phyloP scores from a whole-genome alignment of 2,113 vertebrate species.

The Clarias gariepinus region DNA sequence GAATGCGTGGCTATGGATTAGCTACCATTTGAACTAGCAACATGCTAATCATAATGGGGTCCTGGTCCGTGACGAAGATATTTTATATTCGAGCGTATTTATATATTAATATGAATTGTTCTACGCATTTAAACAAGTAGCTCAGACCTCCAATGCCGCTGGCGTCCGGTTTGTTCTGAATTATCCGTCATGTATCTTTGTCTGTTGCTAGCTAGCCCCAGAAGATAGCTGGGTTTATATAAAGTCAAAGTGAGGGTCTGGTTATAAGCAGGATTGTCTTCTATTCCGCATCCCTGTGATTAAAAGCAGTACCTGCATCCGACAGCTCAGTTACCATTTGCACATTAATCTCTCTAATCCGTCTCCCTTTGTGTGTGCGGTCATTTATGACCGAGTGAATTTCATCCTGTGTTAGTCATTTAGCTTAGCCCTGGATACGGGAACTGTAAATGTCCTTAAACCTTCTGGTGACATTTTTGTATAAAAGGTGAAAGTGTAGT shows the following conservation, averaged over 20 bases:
- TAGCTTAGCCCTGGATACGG: not conserved
- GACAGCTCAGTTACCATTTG: not conserved
- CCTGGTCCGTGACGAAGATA: not conserved
- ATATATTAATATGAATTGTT: not conserved
- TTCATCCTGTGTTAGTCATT: not conserved
- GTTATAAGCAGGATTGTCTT: not conserved
- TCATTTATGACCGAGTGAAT: not conserved
- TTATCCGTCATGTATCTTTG: not conserved
- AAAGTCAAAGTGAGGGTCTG: not conserved
- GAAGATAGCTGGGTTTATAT: not conserved
- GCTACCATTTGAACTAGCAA: conserved; percentile 17
- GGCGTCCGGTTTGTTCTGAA: not conserved
- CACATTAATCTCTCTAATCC: not conserved
- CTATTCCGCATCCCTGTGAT: not conserved
- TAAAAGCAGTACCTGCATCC: not conserved
- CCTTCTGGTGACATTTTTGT: not conserved
- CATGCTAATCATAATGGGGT: not conserved
- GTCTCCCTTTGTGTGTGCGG: not conserved
- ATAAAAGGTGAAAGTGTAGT: not conserved
- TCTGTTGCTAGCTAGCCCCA: not conserved
- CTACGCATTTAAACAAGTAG: not conserved
- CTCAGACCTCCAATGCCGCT: not conserved
- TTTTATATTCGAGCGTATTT: not conserved
- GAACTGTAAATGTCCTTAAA: not conserved
- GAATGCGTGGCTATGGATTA: conserved; percentile 40